These are phyloP conservation scores for Scomberomorus guttatus DNA, from an alignment of 2,797 vertebrate species.

Conservation along the genomic window DNA sequence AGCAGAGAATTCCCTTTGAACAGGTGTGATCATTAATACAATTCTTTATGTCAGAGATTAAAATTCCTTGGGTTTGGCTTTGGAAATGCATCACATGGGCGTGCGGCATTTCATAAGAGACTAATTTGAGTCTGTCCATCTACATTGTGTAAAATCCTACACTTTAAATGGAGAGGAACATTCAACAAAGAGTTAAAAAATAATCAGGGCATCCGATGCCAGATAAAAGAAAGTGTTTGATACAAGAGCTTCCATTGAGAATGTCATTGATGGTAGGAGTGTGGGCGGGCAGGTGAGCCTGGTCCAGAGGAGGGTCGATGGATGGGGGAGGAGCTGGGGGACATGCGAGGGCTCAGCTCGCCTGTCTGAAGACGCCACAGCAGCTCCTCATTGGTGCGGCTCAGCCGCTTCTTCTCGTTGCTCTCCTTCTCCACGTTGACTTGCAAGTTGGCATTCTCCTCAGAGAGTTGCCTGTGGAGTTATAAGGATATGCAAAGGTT, in stretches of 20 bases:
- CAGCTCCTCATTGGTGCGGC: slow-evolving; percentile 96
- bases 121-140: slow-evolving; percentile 3
- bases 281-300: slow-evolving; percentile 90
- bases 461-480: slow-evolving; percentile 91
- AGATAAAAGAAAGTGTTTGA: slow-evolving; percentile 41
- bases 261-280: slow-evolving; percentile 83
- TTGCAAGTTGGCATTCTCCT: slow-evolving; percentile 96
- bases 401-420: slow-evolving; percentile 97
- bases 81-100: slow-evolving; percentile 33
- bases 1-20: slow-evolving; percentile 42
- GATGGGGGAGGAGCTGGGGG: slow-evolving; percentile 88
- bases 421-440: slow-evolving; percentile 95
- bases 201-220: slow-evolving; percentile 9
- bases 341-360: slow-evolving; percentile 92
- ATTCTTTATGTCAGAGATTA: slow-evolving; percentile 53
- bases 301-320: slow-evolving; percentile 87
- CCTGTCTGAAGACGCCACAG: slow-evolving; percentile 97
- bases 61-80: slow-evolving; percentile 41
- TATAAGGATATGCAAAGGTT: not conserved
- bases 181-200: slow-evolving; percentile 31
- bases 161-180: slow-evolving; percentile 37
- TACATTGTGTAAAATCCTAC: slow-evolving; percentile 32
- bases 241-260: slow-evolving; percentile 28
- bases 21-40: slow-evolving; percentile 33
- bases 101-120: slow-evolving; percentile 22